Conservation (phyloP, 2,113 vertebrate species). For the Elephas maximus region DNA sequence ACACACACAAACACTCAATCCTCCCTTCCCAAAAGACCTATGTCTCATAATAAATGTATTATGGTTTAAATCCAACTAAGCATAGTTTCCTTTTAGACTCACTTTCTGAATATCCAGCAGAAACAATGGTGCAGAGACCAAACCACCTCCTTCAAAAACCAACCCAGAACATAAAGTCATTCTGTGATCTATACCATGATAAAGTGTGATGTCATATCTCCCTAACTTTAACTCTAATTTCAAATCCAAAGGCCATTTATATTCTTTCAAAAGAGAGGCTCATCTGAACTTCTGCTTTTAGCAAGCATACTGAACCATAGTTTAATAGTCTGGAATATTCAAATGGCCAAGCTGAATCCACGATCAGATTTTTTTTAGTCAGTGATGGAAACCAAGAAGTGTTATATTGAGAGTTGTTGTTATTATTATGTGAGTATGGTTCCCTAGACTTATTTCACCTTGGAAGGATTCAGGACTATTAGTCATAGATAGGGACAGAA, state of each 20-base stretch:
- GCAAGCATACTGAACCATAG: not conserved
- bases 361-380: not conserved
- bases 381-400: not conserved
- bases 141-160: not conserved
- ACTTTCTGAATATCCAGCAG: not conserved
- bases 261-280: not conserved
- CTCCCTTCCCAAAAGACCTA: not conserved
- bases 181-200: not conserved
- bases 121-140: not conserved
- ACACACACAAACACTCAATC: not conserved
- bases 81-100: not conserved
- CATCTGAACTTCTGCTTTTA: not conserved
- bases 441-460: slow-evolving; percentile 2
- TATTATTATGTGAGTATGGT: not conserved
- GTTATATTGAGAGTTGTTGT: not conserved
- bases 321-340: not conserved
- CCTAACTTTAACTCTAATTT: not conserved
- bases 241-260: not conserved
- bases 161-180: not conserved
- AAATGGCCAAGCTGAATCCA: not conserved
- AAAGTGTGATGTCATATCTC: not conserved
- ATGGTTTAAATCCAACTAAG: not conserved
- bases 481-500: not conserved
- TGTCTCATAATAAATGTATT: not conserved
- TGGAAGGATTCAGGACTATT: not conserved